Base-by-base conservation (phyloP, 2,113 vertebrate genomes). In the Dolichallabes microphthalmus region DNA sequence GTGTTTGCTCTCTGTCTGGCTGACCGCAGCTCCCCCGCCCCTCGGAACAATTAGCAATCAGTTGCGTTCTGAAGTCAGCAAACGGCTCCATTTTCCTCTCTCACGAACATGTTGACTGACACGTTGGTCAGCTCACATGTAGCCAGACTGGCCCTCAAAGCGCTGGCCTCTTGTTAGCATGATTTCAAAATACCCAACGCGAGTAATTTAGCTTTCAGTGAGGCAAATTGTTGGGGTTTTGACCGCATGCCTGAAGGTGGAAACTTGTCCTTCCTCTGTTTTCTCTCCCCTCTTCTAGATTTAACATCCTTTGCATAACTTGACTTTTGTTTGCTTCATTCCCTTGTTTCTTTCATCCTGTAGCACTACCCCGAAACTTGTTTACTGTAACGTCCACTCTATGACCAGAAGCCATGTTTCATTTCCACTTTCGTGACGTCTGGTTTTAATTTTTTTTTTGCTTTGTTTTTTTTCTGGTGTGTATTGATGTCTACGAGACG, bases 31-130 rank as follows among this genome's bases (percentile, higher is more conserved):
- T 63, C 61, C 39, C 66, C 84, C 39, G 89, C 90, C 92, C 89
- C 91, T 92, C 90, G 92, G 89, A 93, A 92, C 89, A 90, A 92
- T 92, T 93, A 91, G 87, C 87, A 80, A 75, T 91, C 88, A 85
- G 68, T 89, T 84, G 74, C 73, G 83, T 80, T 80, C 45, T 82
- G 66, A 89, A 82, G 76, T 80, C 22, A 76, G 64, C 87, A 58
- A 83, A 75, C n/a, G 78, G 4, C 22, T 79, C 64, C 25, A 45
- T 86, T 89, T 86, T 73, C 66, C 81, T 81, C 79, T 73, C 84
- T 83, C 91, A 91, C 92, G 87, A 92, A 91, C 91, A 90, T 83
- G 82, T 52, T n/a, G 20, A 82, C 88, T 89, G 92, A 90, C 92
- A 88, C 87, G 82, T 91, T 86, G 61, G 74, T 63, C 13, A 39